Percentiles rank a stretch among this genome's conserved stretches.
phyloP scores from a whole-genome alignment of 2,113 vertebrate genomes.

The Rhinichthys klamathensis region DNA sequence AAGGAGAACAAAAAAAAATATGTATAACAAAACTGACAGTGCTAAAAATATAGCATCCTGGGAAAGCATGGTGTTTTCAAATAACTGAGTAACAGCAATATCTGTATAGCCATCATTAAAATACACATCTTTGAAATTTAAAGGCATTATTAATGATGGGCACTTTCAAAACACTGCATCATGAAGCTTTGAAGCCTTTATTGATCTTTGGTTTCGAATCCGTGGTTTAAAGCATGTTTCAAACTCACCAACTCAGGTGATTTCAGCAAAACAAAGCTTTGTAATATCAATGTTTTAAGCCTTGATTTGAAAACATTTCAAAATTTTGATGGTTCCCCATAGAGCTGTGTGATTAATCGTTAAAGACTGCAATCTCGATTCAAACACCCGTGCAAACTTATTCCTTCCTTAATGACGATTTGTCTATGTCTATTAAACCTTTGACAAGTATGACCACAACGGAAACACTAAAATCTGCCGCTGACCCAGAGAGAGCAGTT shows the following conservation, averaged over 20 bases:
- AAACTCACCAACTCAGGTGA: not conserved
- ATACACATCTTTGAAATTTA: not conserved
- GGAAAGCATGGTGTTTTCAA: not conserved
- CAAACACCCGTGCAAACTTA: too few species aligned
- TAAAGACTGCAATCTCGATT: too few species aligned
- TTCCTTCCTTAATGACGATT: too few species aligned
- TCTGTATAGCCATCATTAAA: too few species aligned
- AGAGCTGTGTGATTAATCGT: too few species aligned
- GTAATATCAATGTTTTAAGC: not conserved
- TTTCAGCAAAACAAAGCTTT: not conserved
- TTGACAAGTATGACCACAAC: too few species aligned
- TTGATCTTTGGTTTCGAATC: not conserved
- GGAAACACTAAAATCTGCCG: too few species aligned
- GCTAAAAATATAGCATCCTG: too few species aligned
- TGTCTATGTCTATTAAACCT: too few species aligned
- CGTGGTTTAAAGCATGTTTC: not conserved
- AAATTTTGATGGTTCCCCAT: not conserved
- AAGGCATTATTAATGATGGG: not conserved
- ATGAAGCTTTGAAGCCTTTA: not conserved
- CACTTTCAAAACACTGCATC: not conserved
- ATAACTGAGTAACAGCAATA: not conserved
- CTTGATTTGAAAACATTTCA: not conserved
- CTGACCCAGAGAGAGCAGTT: too few species aligned
- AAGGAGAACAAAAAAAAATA: too few species aligned
- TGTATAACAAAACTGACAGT: too few species aligned